Evolutionary conservation across 2,888 invertebrate species (phyloP).

Genomic region (Seladonia tumulorum): DNA sequence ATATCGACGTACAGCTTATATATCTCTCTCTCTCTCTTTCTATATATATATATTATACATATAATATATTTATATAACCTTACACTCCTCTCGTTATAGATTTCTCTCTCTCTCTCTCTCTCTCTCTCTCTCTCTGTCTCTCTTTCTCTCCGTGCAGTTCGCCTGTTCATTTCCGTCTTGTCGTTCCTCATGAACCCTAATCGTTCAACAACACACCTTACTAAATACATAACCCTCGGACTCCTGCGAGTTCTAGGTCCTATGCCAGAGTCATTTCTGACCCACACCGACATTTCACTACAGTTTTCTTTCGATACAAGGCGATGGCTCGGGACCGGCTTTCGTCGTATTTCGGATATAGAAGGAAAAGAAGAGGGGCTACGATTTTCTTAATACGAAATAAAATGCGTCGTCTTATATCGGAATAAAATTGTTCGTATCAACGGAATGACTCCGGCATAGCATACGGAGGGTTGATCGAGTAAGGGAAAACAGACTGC

Average conservation of each 20-base stretch:
- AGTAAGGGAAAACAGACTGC: conserved; percentile 45
- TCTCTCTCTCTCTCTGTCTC: not conserved
- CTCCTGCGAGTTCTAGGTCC: too few species aligned
- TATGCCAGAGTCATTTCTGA: too few species aligned
- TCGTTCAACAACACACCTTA: conserved; percentile 53
- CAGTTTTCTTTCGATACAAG: too few species aligned
- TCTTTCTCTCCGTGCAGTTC: not conserved
- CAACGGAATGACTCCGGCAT: too few species aligned
- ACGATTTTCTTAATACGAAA: too few species aligned
- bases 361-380: too few species aligned
- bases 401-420: too few species aligned
- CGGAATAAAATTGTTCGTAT: too few species aligned
- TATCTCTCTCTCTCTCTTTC: conserved; percentile 4
- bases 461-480: conserved; percentile 12
- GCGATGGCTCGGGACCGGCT: too few species aligned
- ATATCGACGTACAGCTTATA: conserved; percentile 42
- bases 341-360: too few species aligned
- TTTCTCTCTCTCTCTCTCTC: not conserved
- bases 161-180: conserved; percentile 12
- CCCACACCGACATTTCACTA: too few species aligned
- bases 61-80: conserved; percentile 25
- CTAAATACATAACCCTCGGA: conserved; percentile 42
- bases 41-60: conserved; percentile 1
- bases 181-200: conserved; percentile 37
- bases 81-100: conserved; percentile 1